Evolutionary conservation across 2,888 invertebrate species (phyloP), one percentile per base, ranked within the genome.

Genomic region (Nineta flava): DNA sequence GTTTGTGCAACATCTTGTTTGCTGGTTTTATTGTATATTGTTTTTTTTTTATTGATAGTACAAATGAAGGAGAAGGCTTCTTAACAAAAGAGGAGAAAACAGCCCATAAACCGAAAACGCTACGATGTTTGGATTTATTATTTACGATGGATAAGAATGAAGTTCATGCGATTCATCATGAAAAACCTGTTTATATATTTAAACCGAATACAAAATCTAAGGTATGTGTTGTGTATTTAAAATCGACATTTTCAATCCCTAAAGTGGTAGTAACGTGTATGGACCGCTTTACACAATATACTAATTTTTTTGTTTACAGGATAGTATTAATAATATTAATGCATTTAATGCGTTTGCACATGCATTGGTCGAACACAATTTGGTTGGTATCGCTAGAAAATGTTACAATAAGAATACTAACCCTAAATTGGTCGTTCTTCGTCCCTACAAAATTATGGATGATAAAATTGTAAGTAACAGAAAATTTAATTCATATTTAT

Each of bases 371-470:
- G 17, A 42, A 15, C 15, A 16, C 4, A 42, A 42, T 42, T 48
- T 15, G n/a, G 43, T 48, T 10, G 48, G 42, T 15, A 48, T 48
- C 7, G 48, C 48, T 10, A 21, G 48, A 16, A 42, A 43, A 43
- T 48, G 48, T 26, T 48, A 48, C 12, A 48, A 48, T 31, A 48
- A 16, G 16, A 32, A 32, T 9, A 48, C 9, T 32, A 16, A 31
- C 43, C 48, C 48, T 9, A 48, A 48, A 34, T 48, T 48, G 16
- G 26, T 43, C 4, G 48, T 42, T 35, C 15, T 47, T 12, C 16
- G 32, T 15, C 47, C 47, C 3, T 15, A 42, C 15, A 15, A 15
- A 17, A 16, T 13, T 42, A 9, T n/a, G 16, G 17, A 19, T 42
- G n/a, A 17, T n/a, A n/a, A n/a, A 42, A 16, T n/a, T 3, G 41